phyloP scores from a whole-genome alignment of 1,140 invertebrate species.

The Leptopilina clavipes region DNA sequence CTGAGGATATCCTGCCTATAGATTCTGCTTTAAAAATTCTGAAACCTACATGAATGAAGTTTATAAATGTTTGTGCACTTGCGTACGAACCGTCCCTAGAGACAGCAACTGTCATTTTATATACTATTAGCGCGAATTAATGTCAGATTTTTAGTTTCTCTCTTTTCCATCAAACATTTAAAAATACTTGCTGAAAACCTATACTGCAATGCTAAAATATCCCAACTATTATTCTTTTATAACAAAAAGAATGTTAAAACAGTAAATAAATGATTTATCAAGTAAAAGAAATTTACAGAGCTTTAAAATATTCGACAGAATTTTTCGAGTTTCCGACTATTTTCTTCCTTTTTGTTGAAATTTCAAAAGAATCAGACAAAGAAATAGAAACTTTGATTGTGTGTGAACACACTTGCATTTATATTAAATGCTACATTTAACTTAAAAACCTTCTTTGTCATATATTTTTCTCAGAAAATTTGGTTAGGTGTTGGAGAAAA shows the following conservation, averaged over 20 bases:
- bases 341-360: background rate
- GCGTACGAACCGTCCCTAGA: slow-evolving; percentile 55
- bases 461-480: background rate
- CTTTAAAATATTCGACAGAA: background rate
- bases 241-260: too few relatives aligned
- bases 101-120: slow-evolving; percentile 61
- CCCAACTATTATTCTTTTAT: too few relatives aligned
- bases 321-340: background rate
- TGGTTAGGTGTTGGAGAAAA: background rate
- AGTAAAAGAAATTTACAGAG: too few relatives aligned
- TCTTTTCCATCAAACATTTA: too few relatives aligned
- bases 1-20: slow-evolving; percentile 68
- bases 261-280: too few relatives aligned
- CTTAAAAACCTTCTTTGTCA: background rate
- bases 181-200: too few relatives aligned
- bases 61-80: slow-evolving; percentile 59
- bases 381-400: background rate
- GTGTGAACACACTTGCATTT: slow-evolving; percentile 6
- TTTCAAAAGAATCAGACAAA: background rate
- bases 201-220: too few relatives aligned
- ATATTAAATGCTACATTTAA: slow-evolving; percentile 12
- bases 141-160: too few relatives aligned
- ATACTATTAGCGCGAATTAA: slow-evolving; percentile 22
- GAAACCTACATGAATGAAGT: slow-evolving; percentile 62
- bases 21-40: slow-evolving; percentile 57